Evolutionary conservation across 2,113 vertebrate genomes (phyloP), one percentile per base, ranked within the genome.

Genomic region (Sander lucioperca): DNA sequence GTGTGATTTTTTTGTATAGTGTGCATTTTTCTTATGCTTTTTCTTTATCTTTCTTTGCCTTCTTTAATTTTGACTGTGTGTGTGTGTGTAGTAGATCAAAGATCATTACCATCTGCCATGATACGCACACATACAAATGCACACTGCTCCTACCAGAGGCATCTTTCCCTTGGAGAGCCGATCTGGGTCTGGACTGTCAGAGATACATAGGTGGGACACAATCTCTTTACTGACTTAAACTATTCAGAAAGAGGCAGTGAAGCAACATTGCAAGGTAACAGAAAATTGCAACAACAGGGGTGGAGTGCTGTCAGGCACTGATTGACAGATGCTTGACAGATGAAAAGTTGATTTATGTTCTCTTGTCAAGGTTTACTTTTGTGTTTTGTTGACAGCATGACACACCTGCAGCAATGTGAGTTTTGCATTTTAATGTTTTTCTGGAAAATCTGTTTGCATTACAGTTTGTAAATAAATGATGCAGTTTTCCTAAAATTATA

Each of bases 281-380:
- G 36, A 30, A 77, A 57, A 65, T 25, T 15, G 16, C 9, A 48
- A 16, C 53, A 71, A 5, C 36, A 45, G 4, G 11, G 19, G 18
- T 2, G 8, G 3, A 53, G 50, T 48, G 25, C 21, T 74, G 36
- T 59, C 57, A 43, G 62, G 27, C 50, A 39, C 5, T 68, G 54
- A n/a, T 62, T n/a, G 51, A n/a, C 13, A 87, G 19, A 69, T 15
- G 30, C 30, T 33, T 33, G 5, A 33, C 33, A 33, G 33, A 33
- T 56, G 45, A 71, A 86, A 51, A 51, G 57, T 36, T 84, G 15
- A 57, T 79, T 76, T 63, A 56, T 83, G 19, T 27, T 63, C 6
- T 79, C 61, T 33, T 64, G 23, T 69, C 25, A 50, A 12, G 16
- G 54, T 43, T 64, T 3, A 61, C 59, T 78, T 64, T 25, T 36